A percentile compares a stretch with the other conserved stretches of the same genome.
Conservation (phyloP, 1,140 invertebrate species). For the Oryzaephilus surinamensis region DNA sequence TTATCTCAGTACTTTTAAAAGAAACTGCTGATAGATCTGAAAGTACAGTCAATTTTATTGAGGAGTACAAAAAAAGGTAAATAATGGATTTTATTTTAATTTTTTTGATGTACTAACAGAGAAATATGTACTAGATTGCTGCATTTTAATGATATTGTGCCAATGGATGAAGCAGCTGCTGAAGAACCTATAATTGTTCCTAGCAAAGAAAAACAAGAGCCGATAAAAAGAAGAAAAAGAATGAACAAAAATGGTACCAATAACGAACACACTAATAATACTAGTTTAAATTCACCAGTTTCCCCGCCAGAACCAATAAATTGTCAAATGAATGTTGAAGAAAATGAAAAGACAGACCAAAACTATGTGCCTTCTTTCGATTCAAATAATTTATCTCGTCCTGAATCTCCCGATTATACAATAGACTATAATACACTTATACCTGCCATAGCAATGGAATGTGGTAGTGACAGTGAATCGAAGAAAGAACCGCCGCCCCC, state of each 20-base stretch:
- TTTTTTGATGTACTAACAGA: too few species aligned
- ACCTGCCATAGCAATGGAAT: conserved; percentile 32
- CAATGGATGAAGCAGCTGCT: conserved; percentile 49
- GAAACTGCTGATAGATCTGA: conserved; percentile 40
- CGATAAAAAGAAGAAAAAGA: conserved; percentile 36
- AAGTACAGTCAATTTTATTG: conserved; percentile 49
- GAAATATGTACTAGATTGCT: conserved; percentile 57
- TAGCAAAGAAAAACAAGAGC: conserved; percentile 37
- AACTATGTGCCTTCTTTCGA: conserved; percentile 22
- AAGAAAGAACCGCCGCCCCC: conserved; percentile 16
- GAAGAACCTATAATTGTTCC: conserved; percentile 36
- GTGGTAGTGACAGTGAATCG: conserved; percentile 27
- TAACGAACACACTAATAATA: too few species aligned
- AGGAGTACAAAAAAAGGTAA: conserved; percentile 51
- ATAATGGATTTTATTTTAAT: neutral
- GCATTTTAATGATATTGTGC: conserved; percentile 56
- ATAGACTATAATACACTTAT: conserved; percentile 35
- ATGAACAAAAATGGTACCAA: too few species aligned
- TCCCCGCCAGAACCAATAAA: conserved; percentile 30
- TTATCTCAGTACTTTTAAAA: conserved; percentile 57
- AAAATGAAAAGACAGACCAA: conserved; percentile 12
- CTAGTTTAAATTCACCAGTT: too few species aligned
- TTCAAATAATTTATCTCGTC: conserved; percentile 22
- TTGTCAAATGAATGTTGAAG: conserved; percentile 28
- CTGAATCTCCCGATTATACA: conserved; percentile 27